Conservation (phyloP, 2,888 invertebrate species). For the Ypsolopha sequella region DNA sequence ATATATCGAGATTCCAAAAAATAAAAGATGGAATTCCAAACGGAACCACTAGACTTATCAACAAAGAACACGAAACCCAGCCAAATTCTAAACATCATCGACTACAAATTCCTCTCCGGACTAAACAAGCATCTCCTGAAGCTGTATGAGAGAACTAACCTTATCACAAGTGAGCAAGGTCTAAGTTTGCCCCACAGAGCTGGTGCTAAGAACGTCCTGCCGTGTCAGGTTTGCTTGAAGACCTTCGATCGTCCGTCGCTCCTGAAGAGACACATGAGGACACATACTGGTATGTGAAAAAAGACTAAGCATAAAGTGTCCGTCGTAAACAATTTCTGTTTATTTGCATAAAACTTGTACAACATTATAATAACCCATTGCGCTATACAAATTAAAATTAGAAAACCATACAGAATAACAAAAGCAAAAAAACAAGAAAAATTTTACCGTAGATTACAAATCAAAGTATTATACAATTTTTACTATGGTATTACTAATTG, state of each 20-base stretch:
- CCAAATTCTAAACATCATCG: conserved; percentile 39
- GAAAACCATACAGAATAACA: no score
- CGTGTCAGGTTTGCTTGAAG: conserved; percentile 75
- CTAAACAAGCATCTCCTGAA: conserved; percentile 51
- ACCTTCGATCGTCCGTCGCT: conserved; percentile 78
- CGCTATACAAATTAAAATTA: no score
- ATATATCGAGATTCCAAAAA: background rate
- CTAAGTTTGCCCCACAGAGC: conserved; percentile 19
- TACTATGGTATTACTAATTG: no score
- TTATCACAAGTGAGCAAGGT: conserved; percentile 24
- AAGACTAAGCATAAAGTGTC: no score
- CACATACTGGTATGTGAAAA: conserved; percentile 71
- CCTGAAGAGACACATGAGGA: conserved; percentile 75
- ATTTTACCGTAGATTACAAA: no score
- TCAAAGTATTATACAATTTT: no score
- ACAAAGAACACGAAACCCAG: conserved; percentile 25
- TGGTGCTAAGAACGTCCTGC: conserved; percentile 42
- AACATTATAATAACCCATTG: no score
- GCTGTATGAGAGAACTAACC: conserved; percentile 45
- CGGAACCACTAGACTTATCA: conserved; percentile 54
- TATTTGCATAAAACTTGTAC: no score
- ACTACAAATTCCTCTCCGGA: conserved; percentile 50
- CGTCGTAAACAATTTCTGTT: no score
- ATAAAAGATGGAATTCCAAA: conserved; percentile 53
- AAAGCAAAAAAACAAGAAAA: no score